Base-by-base conservation (phyloP, 2,113 vertebrate species). In the Indicator indicator region DNA sequence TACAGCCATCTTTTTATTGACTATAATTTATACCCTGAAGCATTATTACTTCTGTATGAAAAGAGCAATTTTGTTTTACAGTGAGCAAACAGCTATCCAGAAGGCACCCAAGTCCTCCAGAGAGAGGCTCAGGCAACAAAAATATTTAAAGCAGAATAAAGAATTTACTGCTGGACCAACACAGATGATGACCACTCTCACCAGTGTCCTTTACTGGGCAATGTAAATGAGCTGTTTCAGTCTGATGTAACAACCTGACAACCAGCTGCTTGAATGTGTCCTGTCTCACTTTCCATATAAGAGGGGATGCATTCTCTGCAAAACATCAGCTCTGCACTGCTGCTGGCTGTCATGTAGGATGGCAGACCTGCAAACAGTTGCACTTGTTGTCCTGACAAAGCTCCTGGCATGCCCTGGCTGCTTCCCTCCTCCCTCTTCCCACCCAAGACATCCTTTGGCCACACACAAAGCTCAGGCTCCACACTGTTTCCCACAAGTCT, bases 1-100 rank as follows among this genome's bases (percentile, higher is more conserved):
- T 89, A 95, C 81, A 90, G 83, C 58, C 63, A 69, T 0, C 0
- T 58, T 89, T 93, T 82, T 76, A 90, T 77, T 89, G 89, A 81
- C 78, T 56, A 3, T 81, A 84, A 93, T 94, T 95, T 91, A 79
- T 33, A 91, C 59, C 78, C 86, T 23, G 55, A 73, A 92, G 50
- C 64, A 11, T 86, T 63, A 76, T 46, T 87, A 78, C 71, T n/a
- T 84, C 32, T 59, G 63, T 82, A 73, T 42, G 78, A 90, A 90
- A 87, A 87, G 71, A 83, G 33, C 54, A 36, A 21, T 85, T 94
- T 50, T 89, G 74, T 55, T 87, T 90, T 73, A 64, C 67, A 89
- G 63, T 0, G 6, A 94, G 74, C 36, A 62, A 89, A 85, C 59
- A 79, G 74, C 67, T 79, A 50, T 63, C 84, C 90, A 85, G 81